Evolutionary conservation across 2,797 vertebrate genomes (phyloP).

Genomic region (Borostomias antarcticus): DNA sequence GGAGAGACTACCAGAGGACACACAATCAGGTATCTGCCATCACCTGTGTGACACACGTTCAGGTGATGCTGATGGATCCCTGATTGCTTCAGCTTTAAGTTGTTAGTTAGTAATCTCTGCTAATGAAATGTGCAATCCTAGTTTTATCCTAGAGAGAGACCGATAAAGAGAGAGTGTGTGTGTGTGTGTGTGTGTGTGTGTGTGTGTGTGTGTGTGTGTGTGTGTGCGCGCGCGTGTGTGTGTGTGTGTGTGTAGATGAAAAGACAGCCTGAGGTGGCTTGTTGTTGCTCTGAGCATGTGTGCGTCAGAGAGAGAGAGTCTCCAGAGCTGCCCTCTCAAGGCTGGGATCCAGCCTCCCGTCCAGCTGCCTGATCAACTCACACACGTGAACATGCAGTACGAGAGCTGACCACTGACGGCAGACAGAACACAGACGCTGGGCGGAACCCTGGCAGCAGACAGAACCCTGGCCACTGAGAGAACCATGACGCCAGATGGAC

Average conservation of each 20-base stretch:
- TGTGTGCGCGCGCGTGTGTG: not conserved
- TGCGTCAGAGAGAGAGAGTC: conserved; percentile 40
- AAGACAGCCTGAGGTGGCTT: conserved; percentile 14
- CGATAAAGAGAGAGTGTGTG: not conserved
- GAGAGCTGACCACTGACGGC: no score
- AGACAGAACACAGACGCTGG: no score
- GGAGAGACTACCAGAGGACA: no score
- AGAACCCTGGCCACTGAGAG: no score
- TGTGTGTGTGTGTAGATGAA: conserved; percentile 26
- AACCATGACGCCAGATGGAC: no score
- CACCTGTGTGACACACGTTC: no score
- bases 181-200: not conserved
- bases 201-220: not conserved
- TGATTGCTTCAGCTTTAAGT: no score
- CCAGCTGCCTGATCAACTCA: conserved; percentile 27
- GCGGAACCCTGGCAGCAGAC: no score
- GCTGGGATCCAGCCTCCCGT: conserved; percentile 30
- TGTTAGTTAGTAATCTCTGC: not conserved
- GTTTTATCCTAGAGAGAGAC: conserved; percentile 10
- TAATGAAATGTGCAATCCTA: not conserved
- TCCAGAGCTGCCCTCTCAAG: conserved; percentile 2
- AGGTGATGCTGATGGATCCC: no score
- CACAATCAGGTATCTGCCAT: no score
- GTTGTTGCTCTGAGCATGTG: conserved; percentile 29
- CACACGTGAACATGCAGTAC: not conserved